Evolutionary conservation across 2,888 invertebrate genomes (phyloP).

Genomic region (Drosophila atripex): DNA sequence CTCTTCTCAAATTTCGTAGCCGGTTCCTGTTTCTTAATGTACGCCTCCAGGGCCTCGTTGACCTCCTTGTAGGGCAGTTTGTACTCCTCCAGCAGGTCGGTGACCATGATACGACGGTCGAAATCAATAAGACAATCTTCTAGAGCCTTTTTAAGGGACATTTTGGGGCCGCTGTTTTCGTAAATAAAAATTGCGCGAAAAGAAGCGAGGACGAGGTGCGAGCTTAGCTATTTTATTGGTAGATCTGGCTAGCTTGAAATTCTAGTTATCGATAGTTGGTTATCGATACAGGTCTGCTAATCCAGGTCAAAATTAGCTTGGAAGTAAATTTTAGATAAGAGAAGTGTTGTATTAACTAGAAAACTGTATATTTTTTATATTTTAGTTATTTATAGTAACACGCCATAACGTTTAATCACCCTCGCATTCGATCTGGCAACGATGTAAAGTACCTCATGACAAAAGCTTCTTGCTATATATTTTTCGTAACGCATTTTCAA

Average conservation of each 20-base stretch:
- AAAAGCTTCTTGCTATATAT: not conserved
- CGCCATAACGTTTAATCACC: no score
- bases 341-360: no score
- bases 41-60: conserved; percentile 62
- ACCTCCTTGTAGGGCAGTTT: conserved; percentile 74
- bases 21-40: conserved; percentile 68
- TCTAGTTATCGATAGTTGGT: no score
- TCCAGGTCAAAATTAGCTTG: no score
- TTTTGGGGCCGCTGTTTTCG: conserved; percentile 15
- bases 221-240: no score
- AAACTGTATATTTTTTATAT: no score
- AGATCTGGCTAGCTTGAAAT: no score
- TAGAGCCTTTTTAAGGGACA: conserved; percentile 71
- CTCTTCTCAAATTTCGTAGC: conserved; percentile 73
- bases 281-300: no score
- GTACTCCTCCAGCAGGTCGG: conserved; percentile 80
- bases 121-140: conserved; percentile 80
- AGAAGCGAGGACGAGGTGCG: not conserved
- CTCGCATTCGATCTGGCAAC: not conserved
- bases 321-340: no score
- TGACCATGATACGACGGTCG: conserved; percentile 78
- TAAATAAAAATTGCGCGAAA: conserved; percentile 1
- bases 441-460: not conserved
- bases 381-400: no score
- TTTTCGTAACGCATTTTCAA: not conserved